Percentiles rank a stretch among this genome's conserved stretches.
Conservation (phyloP, 1,140 invertebrate genomes). For the Dysdera silvatica region DNA sequence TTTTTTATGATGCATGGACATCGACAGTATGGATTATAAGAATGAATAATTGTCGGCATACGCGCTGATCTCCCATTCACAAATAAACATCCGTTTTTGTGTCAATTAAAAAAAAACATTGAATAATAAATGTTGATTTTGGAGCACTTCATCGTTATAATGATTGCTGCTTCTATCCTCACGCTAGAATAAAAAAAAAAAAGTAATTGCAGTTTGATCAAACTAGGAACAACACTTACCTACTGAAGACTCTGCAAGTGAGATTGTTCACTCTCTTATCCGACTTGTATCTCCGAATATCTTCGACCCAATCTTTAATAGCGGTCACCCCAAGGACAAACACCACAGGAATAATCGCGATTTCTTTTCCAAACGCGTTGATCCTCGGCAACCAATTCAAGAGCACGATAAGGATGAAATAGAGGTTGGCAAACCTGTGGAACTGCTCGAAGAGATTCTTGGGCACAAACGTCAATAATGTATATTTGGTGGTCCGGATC, state of each 20-base stretch:
- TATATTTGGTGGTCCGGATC: constrained; percentile 94
- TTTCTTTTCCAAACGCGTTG: constrained; percentile 92
- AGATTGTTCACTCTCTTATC: constrained; percentile 91
- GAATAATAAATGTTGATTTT: too few species aligned
- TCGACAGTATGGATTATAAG: too few species aligned
- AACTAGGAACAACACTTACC: constrained; percentile 88
- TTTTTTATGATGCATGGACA: too few species aligned
- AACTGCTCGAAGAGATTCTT: constrained; percentile 97
- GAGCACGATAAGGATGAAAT: constrained; percentile 94
- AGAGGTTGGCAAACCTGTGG: constrained; percentile 92
- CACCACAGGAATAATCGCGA: constrained; percentile 86
- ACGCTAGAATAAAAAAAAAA: too few species aligned
- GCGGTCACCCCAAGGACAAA: constrained; percentile 95
- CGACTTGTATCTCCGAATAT: constrained; percentile 74
- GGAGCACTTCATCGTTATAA: too few species aligned
- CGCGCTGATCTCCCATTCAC: too few species aligned
- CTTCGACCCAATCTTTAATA: constrained; percentile 94
- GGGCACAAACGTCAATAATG: constrained; percentile 83
- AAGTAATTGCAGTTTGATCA: too few species aligned
- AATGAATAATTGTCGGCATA: too few species aligned
- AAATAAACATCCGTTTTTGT: too few species aligned
- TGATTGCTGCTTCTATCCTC: too few species aligned
- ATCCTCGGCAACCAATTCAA: constrained; percentile 89
- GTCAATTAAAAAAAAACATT: too few species aligned
- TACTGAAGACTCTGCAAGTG: constrained; percentile 79